These are phyloP conservation scores for Hippocampus comes DNA, from an alignment of 2,113 vertebrate species.

Conservation along the genomic window DNA sequence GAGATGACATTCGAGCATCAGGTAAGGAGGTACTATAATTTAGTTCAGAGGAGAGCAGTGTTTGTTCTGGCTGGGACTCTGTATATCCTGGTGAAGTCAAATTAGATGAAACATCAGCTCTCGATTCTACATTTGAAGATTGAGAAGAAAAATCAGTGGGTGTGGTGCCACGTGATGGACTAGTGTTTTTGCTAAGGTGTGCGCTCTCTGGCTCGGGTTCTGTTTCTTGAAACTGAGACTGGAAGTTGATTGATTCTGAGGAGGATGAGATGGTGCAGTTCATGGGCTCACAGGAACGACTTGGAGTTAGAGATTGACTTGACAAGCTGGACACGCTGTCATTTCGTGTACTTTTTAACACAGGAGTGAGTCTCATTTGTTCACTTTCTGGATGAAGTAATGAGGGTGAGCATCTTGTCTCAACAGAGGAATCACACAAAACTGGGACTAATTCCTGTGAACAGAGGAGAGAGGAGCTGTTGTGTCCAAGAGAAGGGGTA, in stretches of 20 bases:
- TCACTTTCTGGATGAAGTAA: conserved; percentile 33
- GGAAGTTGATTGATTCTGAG: conserved; percentile 23
- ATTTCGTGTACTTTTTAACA: conserved; percentile 24
- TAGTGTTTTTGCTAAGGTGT: conserved; percentile 25
- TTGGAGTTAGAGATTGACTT: conserved; percentile 26
- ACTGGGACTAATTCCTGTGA: conserved; percentile 32
- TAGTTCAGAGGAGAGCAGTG: conserved; percentile 24
- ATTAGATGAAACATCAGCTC: conserved; percentile 24
- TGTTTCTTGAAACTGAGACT: conserved; percentile 13
- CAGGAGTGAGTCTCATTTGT: conserved; percentile 29
- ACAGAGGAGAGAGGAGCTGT: conserved; percentile 20
- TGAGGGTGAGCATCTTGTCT: conserved; percentile 40
- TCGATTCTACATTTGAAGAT: conserved; percentile 36
- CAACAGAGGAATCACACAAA: conserved; percentile 43
- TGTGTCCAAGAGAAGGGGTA: conserved; percentile 41
- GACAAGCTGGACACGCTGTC: conserved; percentile 38
- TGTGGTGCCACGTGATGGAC: conserved; percentile 25
- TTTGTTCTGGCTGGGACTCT: conserved; percentile 32
- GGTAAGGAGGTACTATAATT: conserved; percentile 26
- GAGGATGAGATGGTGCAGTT: conserved; percentile 27
- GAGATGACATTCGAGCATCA: conserved; percentile 42
- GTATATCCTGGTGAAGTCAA: conserved; percentile 18
- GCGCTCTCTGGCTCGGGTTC: conserved; percentile 12
- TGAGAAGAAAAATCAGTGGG: conserved; percentile 13
- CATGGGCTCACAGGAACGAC: conserved; percentile 39